Base-by-base conservation (phyloP, 2,888 invertebrate genomes). In the Protonemura montana region DNA sequence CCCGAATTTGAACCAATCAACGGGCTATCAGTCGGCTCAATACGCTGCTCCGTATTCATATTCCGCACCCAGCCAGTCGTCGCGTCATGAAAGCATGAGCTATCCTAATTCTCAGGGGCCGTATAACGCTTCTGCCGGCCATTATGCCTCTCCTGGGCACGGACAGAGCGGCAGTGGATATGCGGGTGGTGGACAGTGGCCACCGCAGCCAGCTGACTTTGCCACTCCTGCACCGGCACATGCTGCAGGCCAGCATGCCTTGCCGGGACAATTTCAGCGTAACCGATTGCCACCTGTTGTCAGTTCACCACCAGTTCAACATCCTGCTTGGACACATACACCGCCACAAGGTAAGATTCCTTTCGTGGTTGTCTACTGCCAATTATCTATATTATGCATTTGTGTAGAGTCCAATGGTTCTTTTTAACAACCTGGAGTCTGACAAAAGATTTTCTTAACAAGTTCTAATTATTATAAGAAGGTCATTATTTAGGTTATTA, bases 71-170 rank as follows among this genome's bases (percentile, higher is more conserved):
- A 26, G 59, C 27, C 84, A 84, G 28, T 76, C 86, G 13, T 27
- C 35, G 76, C 85, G 85, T 29, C 87, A 87, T 87, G 87, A 86
- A 82, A 59, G 59, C 59, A 87, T 87, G 87, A 87, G 84, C 85
- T 87, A 87, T 76, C 85, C 82, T 28, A 87, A 87, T 83, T 77
- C 87, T 1, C 87, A 86, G 21, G 87, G 85, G 25, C 81, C 84
- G 28, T 87, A 86, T 77, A 84, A 78, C 85, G 28, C 82, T 10
- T 86, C 87, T 26, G 85, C 87, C 7, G 84, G 80, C 25, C 87
- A 85, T 76, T 87, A 87, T 80, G 87, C 84, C 29, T 83, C 87
- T 3, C 81, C 86, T 27, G 83, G 77, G 26, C 87, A 86, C 76
- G 87, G 85, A 81, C 42, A 87, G 86, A 59, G n/a, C 13, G 76